A percentile compares a stretch with the other conserved stretches of the same genome.
Evolutionary conservation across 2,113 vertebrate species (phyloP).

Genomic region (Eretmodus cyanostictus): DNA sequence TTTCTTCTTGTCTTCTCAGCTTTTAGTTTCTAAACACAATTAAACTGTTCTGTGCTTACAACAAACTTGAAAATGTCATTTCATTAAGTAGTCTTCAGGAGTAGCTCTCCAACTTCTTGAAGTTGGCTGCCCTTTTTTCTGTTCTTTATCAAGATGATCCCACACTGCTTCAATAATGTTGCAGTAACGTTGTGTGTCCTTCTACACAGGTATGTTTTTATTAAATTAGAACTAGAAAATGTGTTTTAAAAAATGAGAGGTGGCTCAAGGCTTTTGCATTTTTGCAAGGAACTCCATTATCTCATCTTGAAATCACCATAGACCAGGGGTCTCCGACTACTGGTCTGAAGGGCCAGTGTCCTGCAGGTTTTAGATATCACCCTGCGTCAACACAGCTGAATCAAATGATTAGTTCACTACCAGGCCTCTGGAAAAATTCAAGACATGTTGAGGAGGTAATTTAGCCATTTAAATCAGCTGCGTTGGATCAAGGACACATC

Average conservation of each 20-base stretch:
- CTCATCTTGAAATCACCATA: neutral
- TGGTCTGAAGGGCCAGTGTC: neutral
- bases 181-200: fast-evolving
- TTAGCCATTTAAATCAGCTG: fast-evolving
- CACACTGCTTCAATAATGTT: neutral
- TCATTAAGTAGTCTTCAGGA: neutral
- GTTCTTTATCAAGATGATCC: neutral
- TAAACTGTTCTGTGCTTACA: neutral
- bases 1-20: neutral
- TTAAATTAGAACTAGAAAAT: neutral
- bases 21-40: neutral
- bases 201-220: neutral
- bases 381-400: neutral
- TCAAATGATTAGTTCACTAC: neutral
- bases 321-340: fast-evolving
- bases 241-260: neutral
- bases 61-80: neutral
- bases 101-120: neutral
- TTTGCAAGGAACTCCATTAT: neutral
- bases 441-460: neutral
- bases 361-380: neutral
- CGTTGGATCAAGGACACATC: neutral
- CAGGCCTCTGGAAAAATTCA: neutral
- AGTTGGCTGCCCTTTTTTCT: neutral
- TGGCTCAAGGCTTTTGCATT: neutral